Base-by-base conservation (phyloP, 1,140 invertebrate species). In the Melitaea cinxia region DNA sequence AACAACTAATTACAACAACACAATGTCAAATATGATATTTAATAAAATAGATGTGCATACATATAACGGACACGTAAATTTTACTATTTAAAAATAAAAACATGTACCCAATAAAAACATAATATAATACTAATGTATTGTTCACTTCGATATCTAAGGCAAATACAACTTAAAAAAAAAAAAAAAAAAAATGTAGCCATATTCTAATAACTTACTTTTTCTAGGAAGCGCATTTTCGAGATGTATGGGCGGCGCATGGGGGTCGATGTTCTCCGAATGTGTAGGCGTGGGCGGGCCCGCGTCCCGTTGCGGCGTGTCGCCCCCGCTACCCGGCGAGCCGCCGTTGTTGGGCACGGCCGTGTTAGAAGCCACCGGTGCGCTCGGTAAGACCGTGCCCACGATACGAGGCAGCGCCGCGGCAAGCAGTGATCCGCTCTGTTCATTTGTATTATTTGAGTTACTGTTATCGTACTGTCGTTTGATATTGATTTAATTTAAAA, bases 241-340 rank as follows among this genome's bases (percentile, higher is more conserved):
- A 49, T 83, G 87, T 33, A 84, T 63, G 9, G 83, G 86, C 4
- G 88, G 87, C 14, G 82, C 87, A 60, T 90, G 88, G 1, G 85
- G 88, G 70, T 90, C 88, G 1, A 70, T 72, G 63, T 80, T 90
- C 72, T 91, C 89, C 0, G 88, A 91, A 66, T 92, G 91, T 60
- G 92, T 93, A 4, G 92, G 92, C 59, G 92, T 93, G 4, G 92
- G 92, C 50, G 92, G 92, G 6, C 92, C 92, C 4, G 92, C 89
- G 61, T 88, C 88, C 21, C 83, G 82, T 15, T 82, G 79, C 60
- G 80, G 85, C n/a, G 78, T 80, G 24, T 59, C 77, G 55, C 47
- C 85, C 74, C 75, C 85, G 68, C 77, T 70, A 45, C 59, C 72
- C 2, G 71, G 62, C 37, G 73, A 68, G 6, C 58, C 57, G 37